Evolutionary conservation across 2,113 vertebrate genomes (phyloP).

Genomic region (Edolisoma coerulescens): DNA sequence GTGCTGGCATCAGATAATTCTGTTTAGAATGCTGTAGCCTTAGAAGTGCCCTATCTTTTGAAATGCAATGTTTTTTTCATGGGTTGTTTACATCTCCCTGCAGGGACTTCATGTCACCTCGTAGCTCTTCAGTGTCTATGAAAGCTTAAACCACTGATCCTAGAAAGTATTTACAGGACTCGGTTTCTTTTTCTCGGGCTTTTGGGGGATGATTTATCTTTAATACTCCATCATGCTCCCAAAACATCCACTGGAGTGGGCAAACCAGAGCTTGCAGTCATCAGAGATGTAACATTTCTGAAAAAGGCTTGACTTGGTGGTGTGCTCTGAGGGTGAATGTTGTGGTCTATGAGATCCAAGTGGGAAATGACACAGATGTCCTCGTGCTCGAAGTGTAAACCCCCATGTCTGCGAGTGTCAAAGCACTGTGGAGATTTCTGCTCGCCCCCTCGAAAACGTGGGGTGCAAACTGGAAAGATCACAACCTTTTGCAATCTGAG

Average conservation of each 20-base stretch:
- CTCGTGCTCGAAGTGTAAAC: not conserved
- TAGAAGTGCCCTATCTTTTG: slow-evolving; percentile 55
- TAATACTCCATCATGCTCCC: not conserved
- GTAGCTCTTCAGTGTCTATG: not conserved
- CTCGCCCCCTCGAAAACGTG: not conserved
- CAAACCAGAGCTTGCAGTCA: not conserved
- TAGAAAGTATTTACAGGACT: not conserved
- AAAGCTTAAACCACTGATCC: not conserved
- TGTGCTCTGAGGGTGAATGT: not conserved
- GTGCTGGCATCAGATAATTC: slow-evolving; percentile 55
- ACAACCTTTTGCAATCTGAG: not conserved
- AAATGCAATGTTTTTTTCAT: slow-evolving; percentile 47
- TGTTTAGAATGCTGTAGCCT: slow-evolving; percentile 26
- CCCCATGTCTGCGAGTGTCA: rapidly evolving
- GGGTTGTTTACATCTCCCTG: slow-evolving; percentile 28
- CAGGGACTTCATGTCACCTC: not conserved
- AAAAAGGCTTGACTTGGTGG: not conserved
- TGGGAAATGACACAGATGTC: not conserved
- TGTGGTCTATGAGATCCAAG: not conserved
- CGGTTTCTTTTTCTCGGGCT: not conserved
- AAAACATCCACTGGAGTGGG: not conserved
- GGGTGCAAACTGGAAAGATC: not conserved
- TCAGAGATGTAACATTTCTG: not conserved
- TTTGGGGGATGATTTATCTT: not conserved
- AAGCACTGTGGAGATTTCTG: not conserved